A percentile compares a stretch with the other conserved stretches of the same genome.
phyloP scores from a whole-genome alignment of 2,797 vertebrate species.

The Hafferia zeledoni region DNA sequence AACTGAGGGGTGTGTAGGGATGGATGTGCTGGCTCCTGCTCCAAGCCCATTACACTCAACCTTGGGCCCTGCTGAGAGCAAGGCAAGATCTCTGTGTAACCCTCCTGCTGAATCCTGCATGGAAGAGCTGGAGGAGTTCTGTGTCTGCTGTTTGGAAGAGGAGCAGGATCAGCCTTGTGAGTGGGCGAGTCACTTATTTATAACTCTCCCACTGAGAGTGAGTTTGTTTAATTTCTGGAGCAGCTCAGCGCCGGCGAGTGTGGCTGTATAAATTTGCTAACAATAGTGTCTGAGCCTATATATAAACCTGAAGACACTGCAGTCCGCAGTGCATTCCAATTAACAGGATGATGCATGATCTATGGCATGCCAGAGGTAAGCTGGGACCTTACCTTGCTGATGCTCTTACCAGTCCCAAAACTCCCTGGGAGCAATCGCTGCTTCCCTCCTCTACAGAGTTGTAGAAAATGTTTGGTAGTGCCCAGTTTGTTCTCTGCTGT shows the following conservation, averaged over 20 bases:
- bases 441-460: background rate
- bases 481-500: background rate
- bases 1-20: background rate
- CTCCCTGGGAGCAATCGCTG: background rate
- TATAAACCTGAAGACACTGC: background rate
- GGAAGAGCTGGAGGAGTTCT: background rate
- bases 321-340: background rate
- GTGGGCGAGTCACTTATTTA: conserved; percentile 43
- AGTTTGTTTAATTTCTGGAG: conserved; percentile 55
- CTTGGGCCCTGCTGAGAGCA: accelerated
- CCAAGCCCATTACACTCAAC: background rate
- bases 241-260: background rate
- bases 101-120: background rate
- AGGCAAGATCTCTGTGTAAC: background rate
- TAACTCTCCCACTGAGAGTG: conserved; percentile 1
- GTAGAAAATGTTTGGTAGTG: accelerated
- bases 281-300: conserved; percentile 1
- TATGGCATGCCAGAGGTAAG: background rate
- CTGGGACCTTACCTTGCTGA: background rate
- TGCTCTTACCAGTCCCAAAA: background rate
- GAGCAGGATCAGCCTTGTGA: background rate
- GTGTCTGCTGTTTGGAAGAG: background rate
- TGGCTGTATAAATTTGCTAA: conserved; percentile 33
- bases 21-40: background rate
- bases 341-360: background rate